Base-by-base conservation (phyloP, 64 coral and sea anemone species). In the Acropora yongei region DNA sequence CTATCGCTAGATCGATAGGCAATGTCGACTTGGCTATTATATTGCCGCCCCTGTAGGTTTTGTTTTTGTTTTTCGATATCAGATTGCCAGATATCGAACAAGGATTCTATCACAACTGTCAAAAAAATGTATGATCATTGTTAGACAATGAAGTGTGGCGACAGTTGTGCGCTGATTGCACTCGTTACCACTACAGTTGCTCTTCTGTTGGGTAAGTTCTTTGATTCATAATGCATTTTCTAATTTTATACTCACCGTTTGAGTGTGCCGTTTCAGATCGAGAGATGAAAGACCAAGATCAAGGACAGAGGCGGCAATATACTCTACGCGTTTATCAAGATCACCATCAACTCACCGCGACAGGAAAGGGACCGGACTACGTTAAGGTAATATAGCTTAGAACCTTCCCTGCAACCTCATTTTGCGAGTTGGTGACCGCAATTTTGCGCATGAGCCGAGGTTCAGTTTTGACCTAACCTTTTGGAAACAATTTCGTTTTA, bases 221-320 rank as follows among this genome's bases (percentile, higher is more conserved):
- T 45, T 5, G 9, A 41, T 42, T 10, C 12, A 16, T 41, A 20
- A 41, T 81, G 3, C 3, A 20, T 48, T 30, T 1, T 42, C 43
- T 12, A 43, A 4, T 71, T 83, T 4, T 12, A 8, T 65, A 66
- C 80, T 83, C n/a, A 85, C 30, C 14, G 19, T 11, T 71, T 85
- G 19, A 85, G 82, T 30, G 43, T 85, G 42, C 49, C 16, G 5
- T 85, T 85, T 47, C 82, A 85, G 82, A 13, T 85, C 48, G 16
- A 71, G 45, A 63, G 20, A 2, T 17, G 45, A 45, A 2, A 41
- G 3, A 48, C 65, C 5, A 85, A 85, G 63, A 71, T 16, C 78
- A 80, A n/a, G 78, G 47, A 55, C 82, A 85, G 82, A 47, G 82
- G 82, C 63, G 63, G 65, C 58, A 71, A 71, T 85, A 85, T 85